These are phyloP conservation scores for Parelbella ahira DNA, from an alignment of 2,888 invertebrate species.

Conservation along the genomic window DNA sequence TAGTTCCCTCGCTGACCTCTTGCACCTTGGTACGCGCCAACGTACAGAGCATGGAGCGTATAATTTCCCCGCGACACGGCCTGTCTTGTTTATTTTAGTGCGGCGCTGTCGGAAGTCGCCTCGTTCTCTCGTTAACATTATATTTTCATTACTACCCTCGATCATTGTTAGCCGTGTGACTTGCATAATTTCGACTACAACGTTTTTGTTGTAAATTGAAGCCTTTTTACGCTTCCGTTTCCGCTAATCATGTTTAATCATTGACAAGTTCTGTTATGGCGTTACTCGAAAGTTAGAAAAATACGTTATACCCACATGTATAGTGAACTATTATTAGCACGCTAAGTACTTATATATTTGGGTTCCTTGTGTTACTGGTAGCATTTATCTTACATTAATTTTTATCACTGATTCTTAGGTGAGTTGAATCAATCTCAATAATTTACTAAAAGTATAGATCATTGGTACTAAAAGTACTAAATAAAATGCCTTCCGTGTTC, in stretches of 20 bases:
- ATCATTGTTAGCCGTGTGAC: conserved; percentile 47
- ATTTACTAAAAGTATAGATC: too few relatives aligned
- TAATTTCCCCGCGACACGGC: conserved; percentile 45
- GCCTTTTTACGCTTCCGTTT: conserved; percentile 34
- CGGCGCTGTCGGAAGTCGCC: conserved; percentile 49
- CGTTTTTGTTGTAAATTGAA: conserved; percentile 33
- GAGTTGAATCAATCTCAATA: too few relatives aligned
- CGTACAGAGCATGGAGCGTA: conserved; percentile 30
- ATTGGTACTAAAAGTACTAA: too few relatives aligned
- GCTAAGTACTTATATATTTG: too few relatives aligned
- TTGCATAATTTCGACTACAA: conserved; percentile 33
- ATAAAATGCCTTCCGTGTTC: too few relatives aligned
- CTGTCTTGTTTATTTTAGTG: conserved; percentile 56
- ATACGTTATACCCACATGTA: too few relatives aligned
- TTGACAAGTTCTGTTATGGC: too few relatives aligned
- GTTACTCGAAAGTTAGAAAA: too few relatives aligned
- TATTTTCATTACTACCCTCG: conserved; percentile 55
- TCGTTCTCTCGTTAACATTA: conserved; percentile 48
- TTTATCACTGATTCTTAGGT: too few relatives aligned
- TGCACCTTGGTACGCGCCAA: conserved; percentile 27
- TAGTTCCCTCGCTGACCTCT: conserved; percentile 31
- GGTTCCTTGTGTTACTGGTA: too few relatives aligned
- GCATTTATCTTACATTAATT: too few relatives aligned
- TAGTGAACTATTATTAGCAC: too few relatives aligned
- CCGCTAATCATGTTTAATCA: conserved; percentile 28